Evolutionary conservation across 2,113 vertebrate species (phyloP).

Genomic region (Syngnathus floridae): DNA sequence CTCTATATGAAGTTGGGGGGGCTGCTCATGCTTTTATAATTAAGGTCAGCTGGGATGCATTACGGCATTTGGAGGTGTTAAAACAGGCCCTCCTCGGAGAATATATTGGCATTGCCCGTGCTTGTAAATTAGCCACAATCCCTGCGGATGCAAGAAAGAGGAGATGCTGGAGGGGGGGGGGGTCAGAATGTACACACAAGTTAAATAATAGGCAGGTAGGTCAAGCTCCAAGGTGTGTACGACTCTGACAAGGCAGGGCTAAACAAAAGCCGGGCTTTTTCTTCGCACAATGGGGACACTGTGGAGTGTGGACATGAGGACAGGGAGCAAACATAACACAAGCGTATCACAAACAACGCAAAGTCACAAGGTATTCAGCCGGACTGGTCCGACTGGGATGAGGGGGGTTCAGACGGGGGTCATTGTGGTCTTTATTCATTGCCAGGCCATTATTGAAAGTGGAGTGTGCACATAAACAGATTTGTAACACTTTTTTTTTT

Average conservation of each 20-base stretch:
- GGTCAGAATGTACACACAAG: not conserved
- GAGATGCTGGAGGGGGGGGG: conserved; percentile 24
- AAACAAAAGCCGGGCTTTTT: conserved; percentile 57
- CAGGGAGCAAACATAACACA: conserved; percentile 60
- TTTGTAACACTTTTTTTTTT: not conserved
- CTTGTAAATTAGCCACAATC: conserved; percentile 73
- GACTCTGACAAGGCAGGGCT: conserved; percentile 40
- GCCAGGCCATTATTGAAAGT: not conserved
- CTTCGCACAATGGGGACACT: conserved; percentile 52
- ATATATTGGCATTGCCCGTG: conserved; percentile 68
- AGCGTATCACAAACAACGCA: conserved; percentile 67
- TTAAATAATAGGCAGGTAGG: conserved; percentile 41
- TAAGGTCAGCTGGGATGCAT: conserved; percentile 80
- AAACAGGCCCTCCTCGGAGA: conserved; percentile 74
- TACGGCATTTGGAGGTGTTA: conserved; percentile 79
- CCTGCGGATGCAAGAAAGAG: conserved; percentile 52
- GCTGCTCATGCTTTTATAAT: conserved; percentile 74
- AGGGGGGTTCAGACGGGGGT: conserved; percentile 48
- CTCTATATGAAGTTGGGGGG: conserved; percentile 31
- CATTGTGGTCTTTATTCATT: conserved; percentile 19
- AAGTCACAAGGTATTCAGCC: conserved; percentile 59
- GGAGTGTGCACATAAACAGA: not conserved
- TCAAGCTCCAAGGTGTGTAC: conserved; percentile 44
- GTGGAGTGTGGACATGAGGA: conserved; percentile 51
- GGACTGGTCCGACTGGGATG: conserved; percentile 60